A percentile compares a stretch with the other conserved stretches of the same genome.
Evolutionary conservation across 2,113 vertebrate genomes (phyloP).

Genomic region (Anseranas semipalmata): DNA sequence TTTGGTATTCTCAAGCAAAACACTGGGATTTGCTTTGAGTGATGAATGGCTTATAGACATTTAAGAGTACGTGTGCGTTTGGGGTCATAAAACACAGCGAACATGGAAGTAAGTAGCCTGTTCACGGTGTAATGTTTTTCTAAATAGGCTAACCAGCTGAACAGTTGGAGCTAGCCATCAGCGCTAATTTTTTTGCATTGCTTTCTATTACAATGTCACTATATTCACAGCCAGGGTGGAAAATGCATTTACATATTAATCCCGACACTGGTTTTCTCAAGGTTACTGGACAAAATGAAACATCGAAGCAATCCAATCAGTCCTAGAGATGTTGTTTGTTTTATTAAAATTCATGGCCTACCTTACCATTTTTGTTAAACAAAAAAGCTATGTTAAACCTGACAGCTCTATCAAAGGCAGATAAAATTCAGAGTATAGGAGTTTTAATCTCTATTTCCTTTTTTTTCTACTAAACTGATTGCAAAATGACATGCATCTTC

Average conservation of each 20-base stretch:
- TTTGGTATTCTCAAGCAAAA: neutral
- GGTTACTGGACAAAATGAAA: neutral
- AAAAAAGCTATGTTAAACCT: neutral
- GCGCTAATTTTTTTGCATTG: neutral
- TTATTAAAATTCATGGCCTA: neutral
- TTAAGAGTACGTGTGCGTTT: neutral
- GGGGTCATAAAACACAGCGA: neutral
- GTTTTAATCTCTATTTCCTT: neutral
- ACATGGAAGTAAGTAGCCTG: neutral
- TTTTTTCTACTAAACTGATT: neutral
- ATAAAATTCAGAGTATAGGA: neutral
- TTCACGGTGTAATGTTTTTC: neutral
- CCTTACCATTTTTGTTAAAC: neutral
- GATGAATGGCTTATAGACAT: neutral
- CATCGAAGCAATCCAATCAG: neutral
- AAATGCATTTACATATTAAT: neutral
- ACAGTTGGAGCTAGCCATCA: neutral
- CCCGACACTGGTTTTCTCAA: neutral
- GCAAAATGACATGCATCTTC: neutral
- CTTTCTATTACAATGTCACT: neutral
- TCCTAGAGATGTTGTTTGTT: neutral
- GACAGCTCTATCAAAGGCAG: neutral
- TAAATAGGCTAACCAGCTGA: neutral
- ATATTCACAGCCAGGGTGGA: neutral
- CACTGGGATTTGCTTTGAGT: neutral